Evolutionary conservation across 2,797 vertebrate species (phyloP), one percentile per base, ranked within the genome.

Genomic region (Bovichtus diacanthus): DNA sequence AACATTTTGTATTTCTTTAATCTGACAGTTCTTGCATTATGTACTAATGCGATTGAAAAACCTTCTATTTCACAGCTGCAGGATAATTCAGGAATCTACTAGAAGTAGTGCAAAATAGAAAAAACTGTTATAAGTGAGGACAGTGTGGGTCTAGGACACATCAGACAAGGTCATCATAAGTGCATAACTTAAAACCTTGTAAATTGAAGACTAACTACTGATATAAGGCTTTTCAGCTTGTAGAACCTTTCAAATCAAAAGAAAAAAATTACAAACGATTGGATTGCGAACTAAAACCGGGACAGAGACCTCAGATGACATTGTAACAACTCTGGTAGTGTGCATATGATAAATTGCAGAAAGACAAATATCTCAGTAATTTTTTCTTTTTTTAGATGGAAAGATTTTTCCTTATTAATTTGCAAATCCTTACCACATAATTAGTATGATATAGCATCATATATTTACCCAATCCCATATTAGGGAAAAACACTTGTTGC

Each of bases 21-120:
- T 78, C 62, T 65, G 51, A 68, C 41, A 47, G 49, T 38, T 76
- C 58, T 47, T 53, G 49, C 25, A 68, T 72, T 75, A 19, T 64
- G 41, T 49, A 36, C 34, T 9, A 5, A 46, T 16, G 43, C 54
- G 49, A 65, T 34, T 51, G 54, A 70, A 73, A 82, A 58, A 58
- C 11, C 50, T 25, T 62, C 36, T 56, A 66, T 61, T 67, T 62
- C 46, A 80, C 60, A 77, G 65, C 66, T 23, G 64, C 1, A 2
- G 65, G 43, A 46, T 81, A 65, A 70, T 70, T 79, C 63, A 73
- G 39, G 49, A 60, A 69, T 75, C 58, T 25, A 41, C 23, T 10
- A 41, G 58, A 69, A 71, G 31, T 36, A 53, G 68, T 58, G 69
- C 39, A 68, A 65, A 71, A 62, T 58, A 25, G n/a, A n/a, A n/a